These are phyloP conservation scores for Drosophila lacteicornis DNA, from an alignment of 1,140 invertebrate genomes.

Conservation along the genomic window DNA sequence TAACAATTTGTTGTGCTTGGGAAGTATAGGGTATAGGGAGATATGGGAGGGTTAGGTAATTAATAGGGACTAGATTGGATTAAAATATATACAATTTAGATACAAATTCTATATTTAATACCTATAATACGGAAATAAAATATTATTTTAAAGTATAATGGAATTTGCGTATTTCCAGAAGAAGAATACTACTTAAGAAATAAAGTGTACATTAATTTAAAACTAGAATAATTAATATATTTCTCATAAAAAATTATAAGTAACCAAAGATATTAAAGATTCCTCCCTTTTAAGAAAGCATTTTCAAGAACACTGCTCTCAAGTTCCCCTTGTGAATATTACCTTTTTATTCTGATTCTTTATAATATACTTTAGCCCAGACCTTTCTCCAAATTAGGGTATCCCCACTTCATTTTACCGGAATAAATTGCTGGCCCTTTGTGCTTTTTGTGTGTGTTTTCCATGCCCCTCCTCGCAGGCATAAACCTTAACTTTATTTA, in stretches of 20 bases:
- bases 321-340: background rate
- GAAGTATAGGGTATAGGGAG: slow-evolving; percentile 4
- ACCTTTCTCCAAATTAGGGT: slow-evolving; percentile 22
- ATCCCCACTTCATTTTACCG: slow-evolving; percentile 30
- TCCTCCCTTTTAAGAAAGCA: background rate
- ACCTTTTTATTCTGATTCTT: slow-evolving; percentile 5
- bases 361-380: slow-evolving; percentile 4
- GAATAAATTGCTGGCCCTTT: slow-evolving; percentile 33
- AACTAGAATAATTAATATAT: background rate
- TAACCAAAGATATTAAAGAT: background rate
- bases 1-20: slow-evolving; percentile 20
- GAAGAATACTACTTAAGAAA: too few species aligned
- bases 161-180: too few species aligned
- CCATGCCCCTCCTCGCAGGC: slow-evolving; percentile 23
- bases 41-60: background rate
- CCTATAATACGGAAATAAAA: too few species aligned
- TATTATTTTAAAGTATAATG: too few species aligned
- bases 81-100: background rate
- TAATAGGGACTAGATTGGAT: too few species aligned
- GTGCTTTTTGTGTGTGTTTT: slow-evolving; percentile 19
- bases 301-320: too few species aligned
- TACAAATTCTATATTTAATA: too few species aligned
- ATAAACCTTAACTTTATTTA: slow-evolving; percentile 83
- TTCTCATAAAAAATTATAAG: too few species aligned
- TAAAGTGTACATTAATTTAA: background rate